Evolutionary conservation across 2,888 invertebrate species (phyloP).

Genomic region (Pantelozetes paolii): DNA sequence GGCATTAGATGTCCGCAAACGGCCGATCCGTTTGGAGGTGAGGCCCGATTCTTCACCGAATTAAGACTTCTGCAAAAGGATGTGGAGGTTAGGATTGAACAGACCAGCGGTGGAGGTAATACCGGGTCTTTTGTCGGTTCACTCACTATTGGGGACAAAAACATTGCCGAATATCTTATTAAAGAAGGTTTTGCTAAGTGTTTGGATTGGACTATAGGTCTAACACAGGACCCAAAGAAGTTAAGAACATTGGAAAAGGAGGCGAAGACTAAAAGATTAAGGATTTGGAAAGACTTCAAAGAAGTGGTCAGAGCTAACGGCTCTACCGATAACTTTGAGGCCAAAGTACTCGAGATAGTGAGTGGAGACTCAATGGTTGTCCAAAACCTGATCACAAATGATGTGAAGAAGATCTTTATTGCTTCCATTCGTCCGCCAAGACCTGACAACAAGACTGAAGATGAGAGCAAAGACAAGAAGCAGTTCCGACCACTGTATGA

Average conservation of each 20-base stretch:
- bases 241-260: slow-evolving; percentile 74
- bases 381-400: slow-evolving; percentile 67
- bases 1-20: slow-evolving; percentile 70
- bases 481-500: slow-evolving; percentile 85
- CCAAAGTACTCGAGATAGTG: slow-evolving; percentile 79
- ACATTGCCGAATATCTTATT: slow-evolving; percentile 87
- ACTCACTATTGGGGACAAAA: slow-evolving; percentile 52
- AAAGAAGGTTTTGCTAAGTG: slow-evolving; percentile 89
- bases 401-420: slow-evolving; percentile 84
- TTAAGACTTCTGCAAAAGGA: slow-evolving; percentile 83
- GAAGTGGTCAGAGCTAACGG: slow-evolving; percentile 61
- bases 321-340: slow-evolving; percentile 75
- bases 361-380: slow-evolving; percentile 90
- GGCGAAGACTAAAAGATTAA: slow-evolving; percentile 78
- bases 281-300: slow-evolving; percentile 88
- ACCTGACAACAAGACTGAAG: slow-evolving; percentile 44
- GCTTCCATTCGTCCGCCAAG: slow-evolving; percentile 74
- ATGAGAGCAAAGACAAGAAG: slow-evolving; percentile 44
- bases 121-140: slow-evolving; percentile 39
- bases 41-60: slow-evolving; percentile 92
- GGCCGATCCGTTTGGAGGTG: slow-evolving; percentile 67
- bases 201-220: slow-evolving; percentile 86
- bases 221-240: slow-evolving; percentile 74
- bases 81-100: slow-evolving; percentile 78
- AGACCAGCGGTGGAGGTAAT: slow-evolving; percentile 35